Conservation (phyloP, 2,113 vertebrate species). For the Hassar affinis region DNA sequence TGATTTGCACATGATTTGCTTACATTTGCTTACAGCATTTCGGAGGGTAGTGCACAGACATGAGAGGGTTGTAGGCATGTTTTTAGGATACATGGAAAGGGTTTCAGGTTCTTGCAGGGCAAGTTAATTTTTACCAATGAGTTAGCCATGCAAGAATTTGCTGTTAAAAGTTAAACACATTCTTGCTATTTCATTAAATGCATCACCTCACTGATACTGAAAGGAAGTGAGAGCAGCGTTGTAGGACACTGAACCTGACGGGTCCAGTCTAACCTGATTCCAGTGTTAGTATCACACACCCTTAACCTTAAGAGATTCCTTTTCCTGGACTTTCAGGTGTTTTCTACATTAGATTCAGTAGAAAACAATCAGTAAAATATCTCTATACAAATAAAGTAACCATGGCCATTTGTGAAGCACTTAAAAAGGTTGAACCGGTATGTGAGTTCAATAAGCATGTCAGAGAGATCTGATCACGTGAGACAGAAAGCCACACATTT, state of each 20-base stretch:
- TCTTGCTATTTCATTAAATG: background rate
- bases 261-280: slow-evolving; percentile 51
- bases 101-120: background rate
- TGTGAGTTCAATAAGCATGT: background rate
- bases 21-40: background rate
- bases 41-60: background rate
- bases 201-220: too few relatives aligned
- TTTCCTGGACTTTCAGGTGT: background rate
- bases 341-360: background rate
- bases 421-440: background rate
- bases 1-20: background rate
- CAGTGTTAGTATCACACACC: background rate
- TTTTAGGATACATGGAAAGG: background rate
- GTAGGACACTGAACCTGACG: slow-evolving; percentile 44
- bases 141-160: slow-evolving; percentile 7
- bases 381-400: background rate
- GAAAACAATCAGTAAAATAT: background rate
- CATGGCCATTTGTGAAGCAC: background rate
- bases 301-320: slow-evolving; percentile 9
- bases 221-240: background rate
- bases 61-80: background rate
- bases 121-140: slow-evolving; percentile 12
- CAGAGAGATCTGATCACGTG: background rate
- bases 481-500: background rate
- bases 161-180: slow-evolving; percentile 31